phyloP scores from a whole-genome alignment of 2,797 vertebrate species.

The Hypotaenidia philippensis region DNA sequence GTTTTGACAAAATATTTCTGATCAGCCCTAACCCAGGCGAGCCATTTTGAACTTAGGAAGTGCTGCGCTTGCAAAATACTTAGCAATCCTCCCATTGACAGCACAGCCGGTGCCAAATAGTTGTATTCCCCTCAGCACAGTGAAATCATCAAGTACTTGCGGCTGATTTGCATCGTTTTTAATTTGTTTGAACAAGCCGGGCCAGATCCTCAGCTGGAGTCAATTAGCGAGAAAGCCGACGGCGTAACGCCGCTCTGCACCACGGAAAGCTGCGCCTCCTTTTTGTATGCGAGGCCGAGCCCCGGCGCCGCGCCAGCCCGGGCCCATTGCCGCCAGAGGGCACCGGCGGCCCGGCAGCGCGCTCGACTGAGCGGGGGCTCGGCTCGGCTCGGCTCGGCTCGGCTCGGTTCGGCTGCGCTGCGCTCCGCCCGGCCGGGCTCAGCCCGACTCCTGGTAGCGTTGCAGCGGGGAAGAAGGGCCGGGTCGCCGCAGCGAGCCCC shows the following conservation, averaged over 20 bases:
- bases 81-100: slow-evolving; percentile 43
- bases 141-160: slow-evolving; percentile 52
- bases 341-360: background rate
- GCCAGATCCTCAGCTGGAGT: slow-evolving; percentile 50
- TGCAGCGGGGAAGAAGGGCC: background rate
- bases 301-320: background rate
- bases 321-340: background rate
- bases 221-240: background rate
- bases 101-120: slow-evolving; percentile 33
- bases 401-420: background rate
- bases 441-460: too few species aligned
- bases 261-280: background rate
- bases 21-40: background rate
- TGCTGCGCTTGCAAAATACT: slow-evolving; percentile 16
- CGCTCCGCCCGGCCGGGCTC: too few species aligned
- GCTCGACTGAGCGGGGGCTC: background rate
- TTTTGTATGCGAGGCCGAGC: background rate
- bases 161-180: slow-evolving; percentile 56
- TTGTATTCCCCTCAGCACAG: slow-evolving; percentile 49
- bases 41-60: background rate
- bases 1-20: background rate
- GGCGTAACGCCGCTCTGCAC: background rate
- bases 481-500: background rate
- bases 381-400: background rate
- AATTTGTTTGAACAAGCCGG: slow-evolving; percentile 60